phyloP scores from a whole-genome alignment of 2,113 vertebrate species.

The Ondatra zibethicus region DNA sequence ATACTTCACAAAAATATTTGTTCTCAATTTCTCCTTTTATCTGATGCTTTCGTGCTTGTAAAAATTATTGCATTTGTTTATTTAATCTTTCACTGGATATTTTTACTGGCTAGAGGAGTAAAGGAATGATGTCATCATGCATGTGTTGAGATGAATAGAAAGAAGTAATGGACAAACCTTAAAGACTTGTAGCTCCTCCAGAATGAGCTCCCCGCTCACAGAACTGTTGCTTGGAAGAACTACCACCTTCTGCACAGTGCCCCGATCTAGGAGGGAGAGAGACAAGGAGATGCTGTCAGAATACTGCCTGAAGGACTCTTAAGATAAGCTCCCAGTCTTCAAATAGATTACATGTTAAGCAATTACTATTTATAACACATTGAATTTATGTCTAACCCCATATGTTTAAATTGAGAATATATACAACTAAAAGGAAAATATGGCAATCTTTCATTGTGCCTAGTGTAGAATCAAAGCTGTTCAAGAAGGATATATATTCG shows the following conservation, averaged over 20 bases:
- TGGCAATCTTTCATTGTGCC: not conserved
- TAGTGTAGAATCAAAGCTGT: not conserved
- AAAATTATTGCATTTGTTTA: conserved; percentile 60
- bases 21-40: conserved; percentile 62
- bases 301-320: not conserved
- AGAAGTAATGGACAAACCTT: conserved; percentile 89
- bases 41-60: conserved; percentile 61
- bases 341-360: not conserved
- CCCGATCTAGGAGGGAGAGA: conserved; percentile 90
- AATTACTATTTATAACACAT: not conserved
- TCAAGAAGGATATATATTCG: not conserved
- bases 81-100: conserved; percentile 77
- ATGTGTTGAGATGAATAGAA: conserved; percentile 21
- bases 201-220: conserved; percentile 94
- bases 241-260: conserved; percentile 96
- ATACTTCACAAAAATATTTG: conserved; percentile 57
- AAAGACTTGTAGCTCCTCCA: conserved; percentile 98
- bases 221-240: conserved; percentile 94
- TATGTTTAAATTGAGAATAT: not conserved
- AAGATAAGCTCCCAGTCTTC: not conserved
- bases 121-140: conserved; percentile 71
- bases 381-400: not conserved
- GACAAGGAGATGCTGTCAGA: not conserved
- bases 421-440: not conserved
- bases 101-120: conserved; percentile 70